phyloP scores from a whole-genome alignment of 35 echinoderm and acorn worm genomes.

The Anneissia japonica region DNA sequence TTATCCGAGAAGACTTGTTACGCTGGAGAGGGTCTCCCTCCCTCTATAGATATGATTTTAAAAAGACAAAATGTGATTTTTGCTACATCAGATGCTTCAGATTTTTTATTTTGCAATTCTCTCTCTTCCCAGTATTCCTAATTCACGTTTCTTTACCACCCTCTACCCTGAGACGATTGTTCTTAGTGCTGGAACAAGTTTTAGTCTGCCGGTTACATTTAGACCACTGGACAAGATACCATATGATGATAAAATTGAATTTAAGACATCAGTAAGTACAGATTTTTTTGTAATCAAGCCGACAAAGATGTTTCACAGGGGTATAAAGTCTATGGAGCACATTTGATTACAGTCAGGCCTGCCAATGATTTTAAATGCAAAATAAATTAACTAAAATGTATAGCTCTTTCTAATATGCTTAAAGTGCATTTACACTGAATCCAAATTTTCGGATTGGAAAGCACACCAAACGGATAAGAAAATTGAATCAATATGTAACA shows the following conservation, averaged over 20 bases:
- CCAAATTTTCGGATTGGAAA: too few species aligned
- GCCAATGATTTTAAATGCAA: background rate
- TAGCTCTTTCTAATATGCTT: background rate
- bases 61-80: background rate
- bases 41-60: too few species aligned
- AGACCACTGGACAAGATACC: constrained; percentile 87
- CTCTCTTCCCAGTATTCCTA: constrained; percentile 55
- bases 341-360: background rate
- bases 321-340: too few species aligned
- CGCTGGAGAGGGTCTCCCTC: too few species aligned
- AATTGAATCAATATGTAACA: too few species aligned
- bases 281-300: too few species aligned
- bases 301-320: too few species aligned
- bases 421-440: too few species aligned
- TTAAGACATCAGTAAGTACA: constrained; percentile 64
- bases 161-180: constrained; percentile 92
- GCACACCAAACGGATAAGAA: too few species aligned
- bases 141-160: constrained; percentile 85
- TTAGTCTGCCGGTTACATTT: constrained; percentile 89
- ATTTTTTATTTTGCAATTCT: constrained; percentile 21
- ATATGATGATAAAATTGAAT: constrained; percentile 91
- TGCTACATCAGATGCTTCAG: background rate
- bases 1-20: too few species aligned
- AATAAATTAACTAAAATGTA: background rate
- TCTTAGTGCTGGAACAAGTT: constrained; percentile 91